Conservation (phyloP, 2,888 invertebrate species). For the Drosophila barbarae region DNA sequence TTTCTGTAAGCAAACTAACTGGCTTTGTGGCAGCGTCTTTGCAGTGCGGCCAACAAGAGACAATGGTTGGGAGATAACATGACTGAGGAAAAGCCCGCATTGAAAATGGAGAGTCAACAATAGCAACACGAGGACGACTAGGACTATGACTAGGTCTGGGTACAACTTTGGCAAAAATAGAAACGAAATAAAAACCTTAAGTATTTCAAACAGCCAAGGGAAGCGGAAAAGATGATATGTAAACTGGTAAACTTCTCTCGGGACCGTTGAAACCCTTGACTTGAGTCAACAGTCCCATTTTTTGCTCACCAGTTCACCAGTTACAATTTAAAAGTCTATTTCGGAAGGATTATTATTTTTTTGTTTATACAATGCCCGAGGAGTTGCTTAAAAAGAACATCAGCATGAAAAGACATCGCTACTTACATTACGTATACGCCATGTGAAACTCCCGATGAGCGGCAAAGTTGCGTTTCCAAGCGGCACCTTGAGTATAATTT, state of each 20-base stretch:
- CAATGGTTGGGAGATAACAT: conserved; percentile 60
- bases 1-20: conserved; percentile 51
- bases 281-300: conserved; percentile 16
- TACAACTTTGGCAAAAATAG: conserved; percentile 60
- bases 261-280: conserved; percentile 16
- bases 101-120: conserved; percentile 34
- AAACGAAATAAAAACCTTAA: conserved; percentile 68
- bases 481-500: conserved; percentile 55
- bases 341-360: conserved; percentile 4
- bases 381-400: conserved; percentile 32
- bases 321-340: conserved; percentile 17
- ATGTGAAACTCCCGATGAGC: conserved; percentile 30
- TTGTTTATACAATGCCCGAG: neutral
- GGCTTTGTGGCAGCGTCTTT: conserved; percentile 19
- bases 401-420: conserved; percentile 21
- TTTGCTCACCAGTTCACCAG: neutral
- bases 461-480: conserved; percentile 39
- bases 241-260: conserved; percentile 57
- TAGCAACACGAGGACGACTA: conserved; percentile 31
- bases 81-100: conserved; percentile 55
- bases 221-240: conserved; percentile 44
- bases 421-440: conserved; percentile 60
- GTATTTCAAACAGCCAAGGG: conserved; percentile 47
- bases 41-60: conserved; percentile 57
- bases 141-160: conserved; percentile 41